Evolutionary conservation across 1,140 invertebrate species (phyloP), one percentile per base, ranked within the genome.

Genomic region (Centruroides sculpturatus): DNA sequence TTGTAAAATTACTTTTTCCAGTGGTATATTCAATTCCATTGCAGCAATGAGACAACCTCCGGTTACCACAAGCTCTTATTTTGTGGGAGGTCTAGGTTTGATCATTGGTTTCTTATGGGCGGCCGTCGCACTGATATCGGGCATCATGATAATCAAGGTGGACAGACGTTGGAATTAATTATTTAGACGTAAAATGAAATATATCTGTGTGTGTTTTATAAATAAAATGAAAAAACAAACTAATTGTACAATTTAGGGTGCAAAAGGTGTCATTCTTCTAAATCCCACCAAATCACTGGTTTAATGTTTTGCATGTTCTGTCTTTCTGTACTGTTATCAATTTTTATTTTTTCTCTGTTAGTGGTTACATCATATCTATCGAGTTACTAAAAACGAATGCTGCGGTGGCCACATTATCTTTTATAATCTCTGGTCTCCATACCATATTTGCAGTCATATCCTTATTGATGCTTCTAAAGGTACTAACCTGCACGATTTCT

Each of bases 351-450:
- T 66, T 69, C 67, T 66, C 68, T 80, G 81, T 59, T 70, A 90
- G 89, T 73, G 89, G 89, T 49, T 78, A 92, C 47, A 80, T 87
- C 47, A 82, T 78, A 50, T 86, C 84, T 53, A 79, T 90, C 35
- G 55, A 56, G 36, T 46, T 62, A 51, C 57, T 67, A 11, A 10
- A 57, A 48, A 46, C 9, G 51, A 62, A 51, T 55, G 13, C 48
- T 36, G 56, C 59, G 46, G 54, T 57, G 54, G 57, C 59, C 49
- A 57, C 59, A 13, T 59, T 60, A 11, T 57, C 59, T 47, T 35
- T 60, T 47, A 36, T 64, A n/a, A 53, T 64, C 52, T 56, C 62
- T 48, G 35, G 56, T 13, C 55, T 63, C 13, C 62, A 63, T 53
- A 59, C 58, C 35, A n/a, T 59, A 47, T 63, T 63, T 46, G 71